A percentile compares a stretch with the other conserved stretches of the same genome.
Conservation (phyloP, 92 coral and sea anemone genomes). For the Bergia puertoricense region DNA sequence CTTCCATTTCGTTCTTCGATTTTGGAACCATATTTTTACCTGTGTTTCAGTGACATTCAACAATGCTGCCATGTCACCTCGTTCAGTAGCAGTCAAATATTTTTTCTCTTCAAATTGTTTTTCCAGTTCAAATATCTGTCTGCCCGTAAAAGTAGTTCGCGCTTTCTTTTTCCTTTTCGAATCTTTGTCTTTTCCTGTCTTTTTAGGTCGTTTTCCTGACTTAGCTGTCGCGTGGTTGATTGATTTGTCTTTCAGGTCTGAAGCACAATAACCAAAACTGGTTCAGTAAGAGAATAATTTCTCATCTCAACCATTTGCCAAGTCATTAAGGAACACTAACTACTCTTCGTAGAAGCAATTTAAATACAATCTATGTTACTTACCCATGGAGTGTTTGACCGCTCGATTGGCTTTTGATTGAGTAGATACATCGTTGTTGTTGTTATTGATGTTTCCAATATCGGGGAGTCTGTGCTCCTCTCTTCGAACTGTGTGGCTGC, state of each 20-base stretch:
- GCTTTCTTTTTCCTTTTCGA: constrained; percentile 96
- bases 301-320: constrained; percentile 59
- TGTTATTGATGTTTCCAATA: constrained; percentile 31
- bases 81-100: constrained; percentile 90
- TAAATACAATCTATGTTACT: constrained; percentile 45
- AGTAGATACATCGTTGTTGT: constrained; percentile 25
- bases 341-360: constrained; percentile 18
- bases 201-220: constrained; percentile 62
- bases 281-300: constrained; percentile 56
- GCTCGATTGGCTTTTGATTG: constrained; percentile 48
- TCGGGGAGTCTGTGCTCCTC: constrained; percentile 35
- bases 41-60: constrained; percentile 98
- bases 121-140: constrained; percentile 98
- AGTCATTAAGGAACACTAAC: constrained; percentile 51
- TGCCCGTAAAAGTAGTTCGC: constrained; percentile 97
- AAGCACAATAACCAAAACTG: constrained; percentile 45
- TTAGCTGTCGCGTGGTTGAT: constrained; percentile 36
- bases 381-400: constrained; percentile 40
- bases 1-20: constrained; percentile 97
- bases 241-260: constrained; percentile 54
- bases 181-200: constrained; percentile 62
- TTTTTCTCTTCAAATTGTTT: constrained; percentile 98
- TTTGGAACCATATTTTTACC: constrained; percentile 99
- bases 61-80: constrained; percentile 91
- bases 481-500: constrained; percentile 33